phyloP scores from a whole-genome alignment of 2,113 vertebrate species.

The Platysteira castanea region DNA sequence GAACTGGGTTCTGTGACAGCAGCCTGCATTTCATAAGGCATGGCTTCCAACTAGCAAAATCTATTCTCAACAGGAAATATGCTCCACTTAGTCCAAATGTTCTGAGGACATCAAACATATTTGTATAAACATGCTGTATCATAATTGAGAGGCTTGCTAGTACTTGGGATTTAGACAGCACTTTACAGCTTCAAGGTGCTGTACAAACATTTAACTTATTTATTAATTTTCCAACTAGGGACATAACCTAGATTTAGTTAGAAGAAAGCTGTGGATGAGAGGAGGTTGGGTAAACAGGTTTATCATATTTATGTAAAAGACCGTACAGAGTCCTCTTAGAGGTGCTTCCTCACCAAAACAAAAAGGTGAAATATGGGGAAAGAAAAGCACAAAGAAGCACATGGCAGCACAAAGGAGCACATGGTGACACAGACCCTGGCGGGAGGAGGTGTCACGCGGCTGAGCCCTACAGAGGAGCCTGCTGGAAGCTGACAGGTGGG shows the following conservation, averaged over 20 bases:
- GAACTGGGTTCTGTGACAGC: neutral
- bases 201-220: constrained; percentile 51
- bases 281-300: neutral
- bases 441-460: too few species aligned
- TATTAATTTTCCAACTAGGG: constrained; percentile 53
- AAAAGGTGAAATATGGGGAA: neutral
- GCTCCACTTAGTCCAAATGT: neutral
- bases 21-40: neutral
- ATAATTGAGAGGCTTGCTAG: constrained; percentile 2
- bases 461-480: too few species aligned
- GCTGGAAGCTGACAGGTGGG: too few species aligned
- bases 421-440: too few species aligned
- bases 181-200: constrained; percentile 50
- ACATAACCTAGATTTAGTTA: constrained; percentile 51
- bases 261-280: neutral
- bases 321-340: neutral
- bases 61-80: constrained; percentile 36
- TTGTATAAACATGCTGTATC: constrained; percentile 8
- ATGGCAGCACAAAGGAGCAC: too few species aligned
- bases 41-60: constrained; percentile 5
- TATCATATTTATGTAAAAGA: neutral
- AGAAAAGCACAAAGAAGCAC: too few species aligned
- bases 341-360: neutral
- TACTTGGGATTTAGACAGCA: neutral
- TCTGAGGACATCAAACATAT: constrained; percentile 11